Conservation (phyloP, 2,113 vertebrate species). For the Tricholaema leucomelas region DNA sequence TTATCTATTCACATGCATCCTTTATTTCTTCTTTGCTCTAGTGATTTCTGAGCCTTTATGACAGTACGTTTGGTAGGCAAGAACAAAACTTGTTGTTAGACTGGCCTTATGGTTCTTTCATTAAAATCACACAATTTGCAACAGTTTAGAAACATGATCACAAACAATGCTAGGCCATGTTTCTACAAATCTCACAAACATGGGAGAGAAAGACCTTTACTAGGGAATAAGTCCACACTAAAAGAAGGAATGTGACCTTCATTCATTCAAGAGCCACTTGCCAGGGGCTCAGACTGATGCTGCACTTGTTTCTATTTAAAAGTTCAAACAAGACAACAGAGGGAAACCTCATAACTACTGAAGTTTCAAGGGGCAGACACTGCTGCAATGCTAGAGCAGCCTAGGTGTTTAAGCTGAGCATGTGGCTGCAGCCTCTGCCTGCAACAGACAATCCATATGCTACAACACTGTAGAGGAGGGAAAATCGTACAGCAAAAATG, state of each 20-base stretch:
- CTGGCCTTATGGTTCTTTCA: neutral
- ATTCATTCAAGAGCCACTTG: neutral
- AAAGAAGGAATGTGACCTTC: neutral
- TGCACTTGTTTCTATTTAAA: neutral
- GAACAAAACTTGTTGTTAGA: neutral
- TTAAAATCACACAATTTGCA: neutral
- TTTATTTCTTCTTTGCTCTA: neutral
- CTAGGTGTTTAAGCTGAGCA: neutral
- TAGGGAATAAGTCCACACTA: neutral
- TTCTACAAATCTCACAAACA: neutral
- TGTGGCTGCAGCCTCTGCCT: neutral
- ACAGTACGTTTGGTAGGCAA: neutral
- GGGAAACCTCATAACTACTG: neutral
- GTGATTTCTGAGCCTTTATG: neutral
- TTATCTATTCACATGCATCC: neutral
- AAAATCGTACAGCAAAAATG: accelerated
- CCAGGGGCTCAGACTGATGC: accelerated
- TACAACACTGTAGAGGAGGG: accelerated
- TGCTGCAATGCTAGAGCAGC: neutral
- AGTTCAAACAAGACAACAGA: neutral
- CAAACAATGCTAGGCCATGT: neutral
- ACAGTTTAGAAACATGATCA: neutral
- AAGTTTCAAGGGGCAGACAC: neutral
- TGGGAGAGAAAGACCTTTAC: neutral
- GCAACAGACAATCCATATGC: neutral